Evolutionary conservation across 2,113 vertebrate species (phyloP).

Genomic region (Lagenorhynchus albirostris): DNA sequence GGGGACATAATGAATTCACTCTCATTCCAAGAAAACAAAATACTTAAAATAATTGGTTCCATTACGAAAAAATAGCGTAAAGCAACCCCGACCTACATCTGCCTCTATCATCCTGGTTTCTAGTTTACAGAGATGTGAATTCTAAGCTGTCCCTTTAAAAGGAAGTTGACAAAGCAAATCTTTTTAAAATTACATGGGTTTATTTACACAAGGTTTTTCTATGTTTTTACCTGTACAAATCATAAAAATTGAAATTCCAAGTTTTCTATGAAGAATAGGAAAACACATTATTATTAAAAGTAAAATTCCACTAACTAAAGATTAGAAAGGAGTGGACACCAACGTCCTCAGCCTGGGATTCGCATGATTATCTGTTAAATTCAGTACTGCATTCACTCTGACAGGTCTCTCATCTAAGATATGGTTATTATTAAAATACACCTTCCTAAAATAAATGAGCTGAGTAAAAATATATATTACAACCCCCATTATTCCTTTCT

Average conservation of each 20-base stretch:
- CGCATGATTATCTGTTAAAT: constrained; percentile 36
- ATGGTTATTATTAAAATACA: constrained; percentile 14
- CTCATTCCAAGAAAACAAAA: constrained; percentile 77
- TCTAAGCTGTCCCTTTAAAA: constrained; percentile 72
- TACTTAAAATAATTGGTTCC: constrained; percentile 67
- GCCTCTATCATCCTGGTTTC: neutral
- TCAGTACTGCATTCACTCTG: constrained; percentile 40
- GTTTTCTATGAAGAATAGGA: constrained; percentile 31
- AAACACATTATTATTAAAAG: constrained; percentile 53
- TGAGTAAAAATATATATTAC: constrained; percentile 37
- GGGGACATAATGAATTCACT: constrained; percentile 79
- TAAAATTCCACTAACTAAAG: constrained; percentile 23
- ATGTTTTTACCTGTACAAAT: constrained; percentile 54
- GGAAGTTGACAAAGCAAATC: constrained; percentile 61
- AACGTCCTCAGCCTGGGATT: neutral
- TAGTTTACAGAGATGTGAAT: constrained; percentile 61
- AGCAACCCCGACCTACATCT: neutral
- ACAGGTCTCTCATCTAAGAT: constrained; percentile 41
- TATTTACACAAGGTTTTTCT: constrained; percentile 53
- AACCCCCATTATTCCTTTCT: constrained; percentile 37
- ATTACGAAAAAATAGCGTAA: constrained; percentile 62
- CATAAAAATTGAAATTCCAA: constrained; percentile 16
- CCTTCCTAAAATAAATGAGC: constrained; percentile 51
- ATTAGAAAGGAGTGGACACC: constrained; percentile 32
- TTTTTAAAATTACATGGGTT: constrained; percentile 63